phyloP scores from a whole-genome alignment of 1,140 invertebrate species.

The Bilobella aurantiaca region DNA sequence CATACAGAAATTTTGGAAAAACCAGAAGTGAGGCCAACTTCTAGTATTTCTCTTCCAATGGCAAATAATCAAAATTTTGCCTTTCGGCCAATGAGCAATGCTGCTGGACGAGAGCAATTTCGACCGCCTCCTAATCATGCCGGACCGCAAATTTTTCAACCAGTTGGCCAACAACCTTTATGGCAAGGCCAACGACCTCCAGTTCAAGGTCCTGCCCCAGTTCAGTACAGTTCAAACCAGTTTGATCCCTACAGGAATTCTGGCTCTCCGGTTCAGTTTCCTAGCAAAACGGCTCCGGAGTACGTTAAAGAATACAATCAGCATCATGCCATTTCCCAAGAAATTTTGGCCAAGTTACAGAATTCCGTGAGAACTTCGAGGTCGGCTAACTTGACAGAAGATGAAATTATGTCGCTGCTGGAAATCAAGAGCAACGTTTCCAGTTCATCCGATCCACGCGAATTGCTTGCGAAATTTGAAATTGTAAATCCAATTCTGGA shows the following conservation, averaged over 20 bases:
- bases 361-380: neutral
- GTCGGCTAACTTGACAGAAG: neutral
- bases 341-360: constrained; percentile 4
- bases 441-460: neutral
- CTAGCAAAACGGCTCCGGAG: neutral
- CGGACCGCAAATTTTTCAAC: no score
- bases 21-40: no score
- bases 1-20: neutral
- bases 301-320: constrained; percentile 13
- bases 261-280: neutral
- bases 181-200: neutral
- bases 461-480: neutral
- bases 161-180: neutral
- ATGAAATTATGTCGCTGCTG: neutral
- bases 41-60: no score
- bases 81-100: no score
- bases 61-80: no score
- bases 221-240: neutral
- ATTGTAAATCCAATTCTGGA: neutral
- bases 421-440: constrained; percentile 10
- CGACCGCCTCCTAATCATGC: no score
- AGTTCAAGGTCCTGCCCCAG: neutral
- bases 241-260: neutral
- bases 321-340: constrained; percentile 3
- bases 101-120: no score